Base-by-base conservation (phyloP, 2,888 invertebrate species). In the Tetanocera ferruginea region DNA sequence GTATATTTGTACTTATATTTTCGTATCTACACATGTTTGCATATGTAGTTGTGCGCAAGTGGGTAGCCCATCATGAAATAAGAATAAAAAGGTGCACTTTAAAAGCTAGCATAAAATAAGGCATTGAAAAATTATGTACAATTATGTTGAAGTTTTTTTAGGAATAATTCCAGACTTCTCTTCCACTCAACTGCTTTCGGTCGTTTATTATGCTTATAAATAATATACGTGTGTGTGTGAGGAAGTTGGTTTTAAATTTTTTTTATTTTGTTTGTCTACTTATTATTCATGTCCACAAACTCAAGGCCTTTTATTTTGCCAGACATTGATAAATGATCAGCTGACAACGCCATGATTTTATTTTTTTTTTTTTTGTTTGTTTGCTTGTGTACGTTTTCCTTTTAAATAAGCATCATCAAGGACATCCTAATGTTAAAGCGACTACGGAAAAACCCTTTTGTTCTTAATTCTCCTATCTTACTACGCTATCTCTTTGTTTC, bases 271-370 rank as follows among this genome's bases (percentile, higher is more conserved):
- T 64, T 64, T 64, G 28, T 64, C 31, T 31, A 31, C 28, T n/a
- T 31, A 31, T 25, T 31, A 55, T 55, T 55, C 23, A 23, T 55
- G 55, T 55, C 55, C 55, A 8, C 19, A 19, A 19, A 55, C 6
- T 55, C n/a, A 19, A n/a, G 23, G 19, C 55, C 55, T 43, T 43
- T 43, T 43, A 43, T 60, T 34, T 31, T 34, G 34, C 5, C 17
- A 8, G 64, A 66, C 64, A 66, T 66, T 66, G 64, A 66, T 37
- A 66, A 66, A 66, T 66, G 64, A 66, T 66, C 31, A 66, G 14
- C 31, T 66, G 64, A 9, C n/a, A 28, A 37, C 19, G 64, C 34
- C 31, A 31, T 66, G 8, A 31, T 31, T 17, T n/a, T 17, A 19
- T 66, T 37, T 37, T 66, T 66, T 37, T 37, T 66, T 31, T 0